These are phyloP conservation scores for Tapera naevia DNA, from an alignment of 2,797 vertebrate genomes.

Conservation along the genomic window DNA sequence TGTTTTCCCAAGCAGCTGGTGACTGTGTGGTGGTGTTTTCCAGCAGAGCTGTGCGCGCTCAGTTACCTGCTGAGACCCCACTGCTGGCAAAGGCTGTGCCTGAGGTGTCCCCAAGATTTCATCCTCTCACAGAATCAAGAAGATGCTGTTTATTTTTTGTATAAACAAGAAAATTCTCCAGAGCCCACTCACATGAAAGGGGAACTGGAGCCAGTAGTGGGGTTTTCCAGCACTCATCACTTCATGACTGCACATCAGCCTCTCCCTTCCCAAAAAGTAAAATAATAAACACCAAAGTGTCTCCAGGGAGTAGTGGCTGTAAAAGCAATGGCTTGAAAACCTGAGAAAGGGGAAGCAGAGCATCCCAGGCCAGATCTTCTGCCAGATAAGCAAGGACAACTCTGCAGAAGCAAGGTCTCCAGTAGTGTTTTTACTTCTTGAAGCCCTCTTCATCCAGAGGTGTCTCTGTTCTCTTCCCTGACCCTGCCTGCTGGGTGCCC, in stretches of 20 bases:
- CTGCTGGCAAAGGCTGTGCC: not conserved
- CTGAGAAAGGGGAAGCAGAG: not conserved
- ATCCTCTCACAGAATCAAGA: not conserved
- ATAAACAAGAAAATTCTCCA: not conserved
- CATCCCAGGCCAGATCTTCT: not conserved
- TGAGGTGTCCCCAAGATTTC: not conserved
- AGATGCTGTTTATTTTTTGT: not conserved
- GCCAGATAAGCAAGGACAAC: not conserved
- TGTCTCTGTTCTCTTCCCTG: not conserved
- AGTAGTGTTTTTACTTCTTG: not conserved
- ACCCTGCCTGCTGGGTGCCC: not conserved
- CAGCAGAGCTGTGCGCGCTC: not conserved
- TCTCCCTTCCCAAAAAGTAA: not conserved
- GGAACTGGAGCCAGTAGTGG: not conserved
- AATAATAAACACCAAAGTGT: not conserved
- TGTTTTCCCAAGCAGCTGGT: rapidly evolving
- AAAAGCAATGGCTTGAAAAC: not conserved
- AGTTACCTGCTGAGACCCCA: not conserved
- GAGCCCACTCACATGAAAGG: not conserved
- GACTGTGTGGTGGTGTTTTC: not conserved
- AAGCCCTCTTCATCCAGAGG: not conserved
- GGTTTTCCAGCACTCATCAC: not conserved
- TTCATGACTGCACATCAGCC: not conserved
- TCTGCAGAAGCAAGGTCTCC: not conserved
- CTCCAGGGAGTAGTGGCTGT: not conserved